Conservation (phyloP, 2,888 invertebrate species). For the Uloborus plumipes region DNA sequence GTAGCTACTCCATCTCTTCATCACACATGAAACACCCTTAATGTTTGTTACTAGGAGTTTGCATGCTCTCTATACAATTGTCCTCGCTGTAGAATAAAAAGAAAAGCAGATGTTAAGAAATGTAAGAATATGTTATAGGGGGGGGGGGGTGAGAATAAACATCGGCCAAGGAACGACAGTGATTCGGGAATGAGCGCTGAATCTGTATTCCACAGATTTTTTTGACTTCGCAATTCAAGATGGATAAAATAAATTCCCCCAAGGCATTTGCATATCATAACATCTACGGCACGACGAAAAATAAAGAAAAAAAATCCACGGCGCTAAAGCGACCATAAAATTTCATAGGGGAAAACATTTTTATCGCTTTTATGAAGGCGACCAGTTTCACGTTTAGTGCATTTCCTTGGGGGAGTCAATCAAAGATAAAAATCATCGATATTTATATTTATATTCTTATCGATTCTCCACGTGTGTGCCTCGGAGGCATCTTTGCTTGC, state of each 20-base stretch:
- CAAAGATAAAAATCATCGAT: slow-evolving; percentile 45
- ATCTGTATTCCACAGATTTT: no score
- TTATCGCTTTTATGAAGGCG: not conserved
- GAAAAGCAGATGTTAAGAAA: no score
- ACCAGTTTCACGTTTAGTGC: not conserved
- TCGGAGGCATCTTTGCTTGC: no score
- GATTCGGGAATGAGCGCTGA: no score
- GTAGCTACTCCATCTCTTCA: no score
- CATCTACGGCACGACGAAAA: not conserved
- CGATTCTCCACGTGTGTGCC: slow-evolving; percentile 12
- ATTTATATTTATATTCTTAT: slow-evolving; percentile 48
- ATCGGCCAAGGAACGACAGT: no score
- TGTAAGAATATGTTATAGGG: no score
- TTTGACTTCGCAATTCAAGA: not conserved
- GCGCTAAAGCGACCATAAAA: slow-evolving; percentile 4
- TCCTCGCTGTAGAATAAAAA: no score
- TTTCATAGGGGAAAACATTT: not conserved
- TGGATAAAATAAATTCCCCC: slow-evolving; percentile 7
- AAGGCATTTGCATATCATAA: not conserved
- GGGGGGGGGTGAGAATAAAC: no score
- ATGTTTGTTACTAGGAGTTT: no score
- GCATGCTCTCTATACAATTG: no score
- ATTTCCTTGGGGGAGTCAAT: slow-evolving; percentile 10
- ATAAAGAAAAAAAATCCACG: not conserved
- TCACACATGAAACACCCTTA: no score